phyloP scores from a whole-genome alignment of 2,888 invertebrate species.

The Ellobium chinense region DNA sequence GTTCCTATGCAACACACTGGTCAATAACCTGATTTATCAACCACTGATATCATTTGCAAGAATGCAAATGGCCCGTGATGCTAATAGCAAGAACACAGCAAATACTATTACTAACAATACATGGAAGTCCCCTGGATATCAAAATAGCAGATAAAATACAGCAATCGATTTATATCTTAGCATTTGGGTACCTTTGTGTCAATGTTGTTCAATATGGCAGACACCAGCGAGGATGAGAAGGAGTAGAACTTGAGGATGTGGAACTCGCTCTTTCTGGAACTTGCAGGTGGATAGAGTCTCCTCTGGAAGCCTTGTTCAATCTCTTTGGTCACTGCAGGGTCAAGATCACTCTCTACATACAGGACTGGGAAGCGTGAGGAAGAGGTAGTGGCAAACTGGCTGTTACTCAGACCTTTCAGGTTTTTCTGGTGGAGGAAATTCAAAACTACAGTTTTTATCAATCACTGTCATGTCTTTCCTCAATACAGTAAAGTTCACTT shows the following conservation, averaged over 20 bases:
- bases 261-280: slow-evolving; percentile 66
- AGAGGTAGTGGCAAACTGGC: slow-evolving; percentile 37
- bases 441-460: no score
- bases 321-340: slow-evolving; percentile 45
- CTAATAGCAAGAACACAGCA: no score
- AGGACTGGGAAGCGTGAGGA: slow-evolving; percentile 58
- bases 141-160: background rate
- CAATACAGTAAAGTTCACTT: no score
- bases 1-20: no score
- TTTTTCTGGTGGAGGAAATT: no score
- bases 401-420: slow-evolving; percentile 58
- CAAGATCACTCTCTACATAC: slow-evolving; percentile 57
- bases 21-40: no score
- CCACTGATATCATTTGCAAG: no score
- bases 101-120: no score
- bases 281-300: slow-evolving; percentile 67
- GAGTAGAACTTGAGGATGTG: slow-evolving; percentile 75
- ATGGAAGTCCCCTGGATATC: no score
- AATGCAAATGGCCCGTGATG: no score
- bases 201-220: slow-evolving; percentile 53
- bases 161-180: background rate
- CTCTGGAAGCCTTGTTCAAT: slow-evolving; percentile 28
- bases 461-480: no score
- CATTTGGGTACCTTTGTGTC: slow-evolving; percentile 14
- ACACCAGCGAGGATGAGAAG: slow-evolving; percentile 66